These are phyloP conservation scores for Moxostoma hubbsi DNA, from an alignment of 2,797 vertebrate species.

Conservation along the genomic window DNA sequence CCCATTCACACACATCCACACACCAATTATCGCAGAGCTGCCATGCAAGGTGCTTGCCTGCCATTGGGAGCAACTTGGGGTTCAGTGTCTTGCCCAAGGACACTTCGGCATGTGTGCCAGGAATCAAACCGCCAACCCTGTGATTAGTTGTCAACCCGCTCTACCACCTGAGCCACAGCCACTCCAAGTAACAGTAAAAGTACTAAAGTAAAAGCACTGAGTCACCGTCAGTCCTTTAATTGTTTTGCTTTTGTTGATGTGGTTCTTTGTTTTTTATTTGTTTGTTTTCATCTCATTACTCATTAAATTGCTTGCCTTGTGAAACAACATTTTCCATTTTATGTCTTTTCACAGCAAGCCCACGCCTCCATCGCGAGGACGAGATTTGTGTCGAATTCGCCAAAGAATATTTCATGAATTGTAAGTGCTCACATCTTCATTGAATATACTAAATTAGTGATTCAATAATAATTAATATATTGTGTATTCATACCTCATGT, in stretches of 20 bases:
- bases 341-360: slow-evolving; percentile 60
- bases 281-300: slow-evolving; percentile 15
- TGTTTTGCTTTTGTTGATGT: neutral
- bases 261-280: neutral
- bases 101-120: too few relatives aligned
- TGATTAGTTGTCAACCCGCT: too few relatives aligned
- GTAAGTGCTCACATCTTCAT: slow-evolving; percentile 59
- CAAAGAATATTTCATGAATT: slow-evolving; percentile 72
- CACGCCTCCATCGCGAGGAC: slow-evolving; percentile 67
- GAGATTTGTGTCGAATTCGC: slow-evolving; percentile 71
- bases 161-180: too few relatives aligned
- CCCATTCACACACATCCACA: too few relatives aligned
- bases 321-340: slow-evolving; percentile 25
- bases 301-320: neutral
- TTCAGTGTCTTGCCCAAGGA: too few relatives aligned
- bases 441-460: slow-evolving; percentile 4
- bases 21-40: too few relatives aligned
- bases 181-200: too few relatives aligned
- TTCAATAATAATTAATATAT: neutral
- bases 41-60: too few relatives aligned
- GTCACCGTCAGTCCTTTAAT: neutral
- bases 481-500: neutral
- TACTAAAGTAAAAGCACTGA: too few relatives aligned
- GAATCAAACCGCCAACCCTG: too few relatives aligned
- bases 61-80: too few relatives aligned